phyloP scores from a whole-genome alignment of 1,140 invertebrate species.

The Diachasma alloeum region DNA sequence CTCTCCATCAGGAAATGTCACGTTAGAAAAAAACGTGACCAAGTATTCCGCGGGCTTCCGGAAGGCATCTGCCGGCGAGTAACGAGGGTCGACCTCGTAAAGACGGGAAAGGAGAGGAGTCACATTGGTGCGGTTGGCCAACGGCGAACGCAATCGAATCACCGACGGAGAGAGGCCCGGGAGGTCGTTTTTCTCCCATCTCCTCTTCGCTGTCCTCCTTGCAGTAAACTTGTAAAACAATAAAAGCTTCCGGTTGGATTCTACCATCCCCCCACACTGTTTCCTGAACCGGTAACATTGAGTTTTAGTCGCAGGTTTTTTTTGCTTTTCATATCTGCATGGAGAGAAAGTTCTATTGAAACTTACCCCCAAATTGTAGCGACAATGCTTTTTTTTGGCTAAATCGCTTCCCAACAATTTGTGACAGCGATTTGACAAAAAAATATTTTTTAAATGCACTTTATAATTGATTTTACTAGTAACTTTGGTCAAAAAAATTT shows the following conservation, averaged over 20 bases:
- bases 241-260: constrained; percentile 60
- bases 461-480: too few relatives aligned
- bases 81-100: constrained; percentile 24
- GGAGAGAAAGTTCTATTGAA: too few relatives aligned
- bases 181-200: neutral
- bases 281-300: constrained; percentile 43
- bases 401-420: too few relatives aligned
- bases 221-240: constrained; percentile 63
- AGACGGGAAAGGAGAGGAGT: constrained; percentile 17
- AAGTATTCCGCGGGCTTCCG: constrained; percentile 32
- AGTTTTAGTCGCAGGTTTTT: neutral
- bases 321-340: too few relatives aligned
- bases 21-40: constrained; percentile 9
- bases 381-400: too few relatives aligned
- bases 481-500: too few relatives aligned
- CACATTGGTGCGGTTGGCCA: neutral
- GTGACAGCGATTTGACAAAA: too few relatives aligned
- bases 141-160: constrained; percentile 47
- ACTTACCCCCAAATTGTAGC: too few relatives aligned
- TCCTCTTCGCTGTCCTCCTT: neutral
- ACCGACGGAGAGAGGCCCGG: constrained; percentile 7
- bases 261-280: constrained; percentile 30
- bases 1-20: constrained; percentile 22
- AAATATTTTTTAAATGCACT: too few relatives aligned
- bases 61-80: constrained; percentile 8